phyloP scores from a whole-genome alignment of 2,797 vertebrate species.

The Rhinoraja longicauda region DNA sequence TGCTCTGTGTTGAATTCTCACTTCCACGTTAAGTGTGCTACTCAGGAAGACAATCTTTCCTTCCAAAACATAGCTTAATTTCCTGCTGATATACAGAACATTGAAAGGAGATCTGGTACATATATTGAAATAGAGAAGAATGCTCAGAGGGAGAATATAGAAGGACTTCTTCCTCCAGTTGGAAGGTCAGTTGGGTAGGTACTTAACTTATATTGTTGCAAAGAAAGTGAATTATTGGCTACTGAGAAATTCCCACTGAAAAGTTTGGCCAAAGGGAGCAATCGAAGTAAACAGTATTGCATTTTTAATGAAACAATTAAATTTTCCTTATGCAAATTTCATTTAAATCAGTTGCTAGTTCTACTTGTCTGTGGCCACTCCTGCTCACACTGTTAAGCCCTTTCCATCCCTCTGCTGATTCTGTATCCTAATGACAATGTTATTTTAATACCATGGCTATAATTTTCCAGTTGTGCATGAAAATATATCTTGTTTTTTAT shows the following conservation, averaged over 20 bases:
- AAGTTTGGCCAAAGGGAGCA: conserved; percentile 7
- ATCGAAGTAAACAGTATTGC: neutral
- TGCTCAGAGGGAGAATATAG: neutral
- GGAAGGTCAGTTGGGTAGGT: neutral
- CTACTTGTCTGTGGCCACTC: neutral
- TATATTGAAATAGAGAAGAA: neutral
- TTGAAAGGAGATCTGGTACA: neutral
- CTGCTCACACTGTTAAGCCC: too few species aligned
- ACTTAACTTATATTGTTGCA: neutral
- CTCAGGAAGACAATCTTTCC: neutral
- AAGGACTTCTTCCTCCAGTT: neutral
- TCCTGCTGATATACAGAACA: neutral
- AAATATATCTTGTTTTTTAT: neutral
- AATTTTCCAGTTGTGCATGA: neutral
- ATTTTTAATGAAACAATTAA: neutral
- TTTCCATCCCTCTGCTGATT: neutral
- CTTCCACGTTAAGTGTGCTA: neutral
- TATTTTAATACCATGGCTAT: neutral
- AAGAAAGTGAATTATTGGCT: too few species aligned
- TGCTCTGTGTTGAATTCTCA: neutral
- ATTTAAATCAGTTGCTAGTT: neutral
- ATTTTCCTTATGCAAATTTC: neutral
- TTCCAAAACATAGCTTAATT: neutral
- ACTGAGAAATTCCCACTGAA: neutral
- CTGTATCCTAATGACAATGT: neutral